A percentile compares a stretch with the other conserved stretches of the same genome.
phyloP scores from a whole-genome alignment of 1,140 invertebrate species.

The Pygmarrhopalites habei region DNA sequence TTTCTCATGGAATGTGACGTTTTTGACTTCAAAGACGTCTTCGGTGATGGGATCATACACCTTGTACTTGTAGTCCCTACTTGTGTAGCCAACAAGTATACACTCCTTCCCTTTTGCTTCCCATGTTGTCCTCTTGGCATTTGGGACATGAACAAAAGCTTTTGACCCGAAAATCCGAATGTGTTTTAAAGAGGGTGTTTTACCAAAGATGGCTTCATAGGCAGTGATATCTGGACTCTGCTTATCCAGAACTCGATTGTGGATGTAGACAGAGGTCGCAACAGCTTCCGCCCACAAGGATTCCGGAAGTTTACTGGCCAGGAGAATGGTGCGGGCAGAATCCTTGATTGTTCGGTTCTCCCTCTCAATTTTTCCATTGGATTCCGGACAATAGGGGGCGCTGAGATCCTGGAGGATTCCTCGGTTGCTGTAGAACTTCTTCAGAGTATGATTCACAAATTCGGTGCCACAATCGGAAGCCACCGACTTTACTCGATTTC shows the following conservation, averaged over 20 bases:
- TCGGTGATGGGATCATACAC: background rate
- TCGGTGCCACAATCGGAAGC: background rate
- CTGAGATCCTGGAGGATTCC: slow-evolving; percentile 36
- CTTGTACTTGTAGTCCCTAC: background rate
- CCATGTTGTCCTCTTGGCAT: background rate
- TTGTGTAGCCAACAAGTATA: slow-evolving; percentile 5
- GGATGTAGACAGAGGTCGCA: background rate
- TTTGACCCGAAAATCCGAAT: background rate
- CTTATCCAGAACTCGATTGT: background rate
- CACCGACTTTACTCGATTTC: slow-evolving; percentile 32
- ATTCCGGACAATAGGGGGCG: slow-evolving; percentile 45
- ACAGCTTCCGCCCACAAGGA: slow-evolving; percentile 9
- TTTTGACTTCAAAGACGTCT: too few species aligned
- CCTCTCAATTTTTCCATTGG: slow-evolving; percentile 43
- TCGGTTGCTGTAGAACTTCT: background rate
- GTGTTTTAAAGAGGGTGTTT: background rate
- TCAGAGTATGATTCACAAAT: background rate
- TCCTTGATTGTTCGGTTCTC: slow-evolving; percentile 7
- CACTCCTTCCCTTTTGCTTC: background rate
- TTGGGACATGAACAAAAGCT: slow-evolving; percentile 5
- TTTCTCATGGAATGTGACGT: too few species aligned
- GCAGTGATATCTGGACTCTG: background rate
- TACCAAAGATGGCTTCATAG: background rate
- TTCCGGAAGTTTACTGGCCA: background rate
- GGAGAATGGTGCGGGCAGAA: background rate